Percentiles rank a stretch among this genome's conserved stretches.
phyloP scores from a whole-genome alignment of 2,888 invertebrate species.

The Aethes cnicana region DNA sequence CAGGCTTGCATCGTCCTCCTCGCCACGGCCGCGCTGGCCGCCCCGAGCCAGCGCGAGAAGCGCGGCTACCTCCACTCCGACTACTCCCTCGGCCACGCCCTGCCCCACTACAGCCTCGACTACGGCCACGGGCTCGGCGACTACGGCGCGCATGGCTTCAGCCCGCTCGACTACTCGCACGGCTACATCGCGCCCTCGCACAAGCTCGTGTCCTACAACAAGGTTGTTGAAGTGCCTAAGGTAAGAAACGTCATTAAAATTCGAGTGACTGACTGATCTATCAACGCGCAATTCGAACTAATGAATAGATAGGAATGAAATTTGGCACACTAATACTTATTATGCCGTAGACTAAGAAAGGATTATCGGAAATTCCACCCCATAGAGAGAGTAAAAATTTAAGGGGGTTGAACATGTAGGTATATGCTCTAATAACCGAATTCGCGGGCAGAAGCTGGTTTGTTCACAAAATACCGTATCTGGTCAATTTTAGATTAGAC shows the following conservation, averaged over 20 bases:
- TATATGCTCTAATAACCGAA: too few relatives aligned
- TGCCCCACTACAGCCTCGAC: slow-evolving; percentile 29
- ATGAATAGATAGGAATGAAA: too few relatives aligned
- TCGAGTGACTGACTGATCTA: neutral
- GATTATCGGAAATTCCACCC: too few relatives aligned
- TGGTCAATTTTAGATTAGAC: too few relatives aligned
- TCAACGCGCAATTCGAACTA: too few relatives aligned
- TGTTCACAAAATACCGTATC: too few relatives aligned
- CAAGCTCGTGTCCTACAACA: slow-evolving; percentile 46
- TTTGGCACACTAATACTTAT: too few relatives aligned
- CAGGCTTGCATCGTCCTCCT: slow-evolving; percentile 48
- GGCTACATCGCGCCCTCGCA: slow-evolving; percentile 40
- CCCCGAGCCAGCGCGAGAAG: slow-evolving; percentile 47
- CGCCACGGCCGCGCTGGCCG: slow-evolving; percentile 43
- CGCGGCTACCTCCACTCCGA: slow-evolving; percentile 41
- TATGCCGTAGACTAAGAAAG: too few relatives aligned
- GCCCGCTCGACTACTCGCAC: slow-evolving; percentile 10
- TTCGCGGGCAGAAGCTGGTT: too few relatives aligned
- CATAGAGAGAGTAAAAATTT: too few relatives aligned
- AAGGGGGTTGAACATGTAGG: too few relatives aligned
- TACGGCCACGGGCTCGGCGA: slow-evolving; percentile 32
- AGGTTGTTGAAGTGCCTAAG: slow-evolving; percentile 54
- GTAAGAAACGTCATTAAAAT: slow-evolving; percentile 38
- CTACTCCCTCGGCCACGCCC: slow-evolving; percentile 12
- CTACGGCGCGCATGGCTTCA: slow-evolving; percentile 23